These are phyloP conservation scores for Falcaria lacertinaria DNA, from an alignment of 2,888 invertebrate species.

Conservation along the genomic window DNA sequence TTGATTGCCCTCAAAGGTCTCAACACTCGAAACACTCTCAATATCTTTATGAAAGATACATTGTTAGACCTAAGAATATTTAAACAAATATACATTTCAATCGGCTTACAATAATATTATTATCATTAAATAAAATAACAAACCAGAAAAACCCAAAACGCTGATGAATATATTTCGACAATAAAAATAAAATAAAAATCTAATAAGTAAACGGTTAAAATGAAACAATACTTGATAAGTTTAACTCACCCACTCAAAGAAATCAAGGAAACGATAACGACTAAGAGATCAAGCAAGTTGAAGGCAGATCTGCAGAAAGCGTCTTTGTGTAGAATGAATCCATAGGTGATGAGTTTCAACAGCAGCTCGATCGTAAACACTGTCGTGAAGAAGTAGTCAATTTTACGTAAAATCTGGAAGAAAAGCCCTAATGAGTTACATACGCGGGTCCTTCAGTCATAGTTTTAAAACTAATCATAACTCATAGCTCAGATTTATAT, in stretches of 20 bases:
- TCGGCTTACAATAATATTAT: no score
- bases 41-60: slow-evolving; percentile 98
- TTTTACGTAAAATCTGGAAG: slow-evolving; percentile 90
- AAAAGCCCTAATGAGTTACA: no score
- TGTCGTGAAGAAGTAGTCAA: slow-evolving; percentile 98
- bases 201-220: no score
- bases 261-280: slow-evolving; percentile 97
- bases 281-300: slow-evolving; percentile 97
- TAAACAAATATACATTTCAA: no score
- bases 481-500: no score
- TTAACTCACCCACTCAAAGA: slow-evolving; percentile 87
- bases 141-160: no score
- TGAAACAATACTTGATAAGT: no score
- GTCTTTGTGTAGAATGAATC: slow-evolving; percentile 97
- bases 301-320: slow-evolving; percentile 99
- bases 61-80: slow-evolving; percentile 82
- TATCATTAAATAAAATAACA: no score
- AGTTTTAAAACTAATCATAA: no score
- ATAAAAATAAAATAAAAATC: no score
- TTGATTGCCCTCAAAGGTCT: slow-evolving; percentile 99
- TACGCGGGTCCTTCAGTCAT: no score
- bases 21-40: slow-evolving; percentile 96
- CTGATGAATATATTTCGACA: no score
- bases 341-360: slow-evolving; percentile 96
- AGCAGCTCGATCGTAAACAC: slow-evolving; percentile 98